Evolutionary conservation across 37 sponge, comb jelly and placozoan genomes (phyloP).

Genomic region (Tethya wilhelma): DNA sequence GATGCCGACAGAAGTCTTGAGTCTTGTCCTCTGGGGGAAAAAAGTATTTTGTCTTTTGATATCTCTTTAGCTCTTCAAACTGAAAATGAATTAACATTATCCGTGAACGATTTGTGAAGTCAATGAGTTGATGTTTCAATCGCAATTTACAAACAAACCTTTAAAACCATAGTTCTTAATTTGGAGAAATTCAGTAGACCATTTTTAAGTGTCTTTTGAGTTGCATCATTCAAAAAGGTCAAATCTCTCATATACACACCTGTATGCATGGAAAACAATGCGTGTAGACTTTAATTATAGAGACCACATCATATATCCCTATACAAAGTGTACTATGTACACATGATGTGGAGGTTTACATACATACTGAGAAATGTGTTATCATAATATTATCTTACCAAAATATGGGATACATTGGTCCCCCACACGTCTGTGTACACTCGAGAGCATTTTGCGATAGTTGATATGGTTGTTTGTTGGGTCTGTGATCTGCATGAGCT

Average conservation of each 20-base stretch:
- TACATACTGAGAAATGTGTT: background rate
- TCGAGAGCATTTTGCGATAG: slow-evolving; percentile 61
- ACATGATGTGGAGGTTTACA: background rate
- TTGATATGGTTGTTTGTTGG: slow-evolving; percentile 61
- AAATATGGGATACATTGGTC: slow-evolving; percentile 81
- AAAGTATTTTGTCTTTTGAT: slow-evolving; percentile 66
- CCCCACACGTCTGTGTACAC: slow-evolving; percentile 24
- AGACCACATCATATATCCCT: too few species aligned
- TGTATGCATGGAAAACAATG: too few species aligned
- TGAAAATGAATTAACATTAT: slow-evolving; percentile 10
- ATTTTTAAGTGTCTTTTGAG: slow-evolving; percentile 64
- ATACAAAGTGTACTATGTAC: background rate
- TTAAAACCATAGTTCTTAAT: slow-evolving; percentile 68
- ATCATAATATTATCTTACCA: slow-evolving; percentile 54
- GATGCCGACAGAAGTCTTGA: slow-evolving; percentile 39
- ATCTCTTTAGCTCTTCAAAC: slow-evolving; percentile 79
- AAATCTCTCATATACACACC: slow-evolving; percentile 84
- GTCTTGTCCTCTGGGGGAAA: slow-evolving; percentile 56
- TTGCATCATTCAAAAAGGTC: slow-evolving; percentile 77
- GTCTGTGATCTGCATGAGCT: slow-evolving; percentile 45
- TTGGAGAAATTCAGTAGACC: slow-evolving; percentile 87
- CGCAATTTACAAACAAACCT: slow-evolving; percentile 26
- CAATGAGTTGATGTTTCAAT: background rate
- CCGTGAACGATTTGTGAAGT: background rate
- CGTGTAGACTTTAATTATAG: too few species aligned